Base-by-base conservation (phyloP, 2,888 invertebrate species). In the Agrilus cyanescens region DNA sequence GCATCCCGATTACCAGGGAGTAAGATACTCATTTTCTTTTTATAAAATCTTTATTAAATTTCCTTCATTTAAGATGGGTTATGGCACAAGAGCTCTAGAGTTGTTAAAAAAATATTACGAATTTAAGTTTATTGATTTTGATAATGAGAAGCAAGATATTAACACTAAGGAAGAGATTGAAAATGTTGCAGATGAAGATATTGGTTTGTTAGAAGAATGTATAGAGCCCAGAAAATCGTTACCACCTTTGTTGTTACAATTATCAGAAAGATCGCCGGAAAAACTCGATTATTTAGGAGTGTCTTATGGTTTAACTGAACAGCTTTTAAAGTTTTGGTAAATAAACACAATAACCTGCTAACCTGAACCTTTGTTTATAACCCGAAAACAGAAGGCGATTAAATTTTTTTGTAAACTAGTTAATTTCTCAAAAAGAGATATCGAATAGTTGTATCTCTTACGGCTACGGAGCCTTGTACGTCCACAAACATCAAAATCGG, bases 1-100 rank as follows among this genome's bases (percentile, higher is more conserved):
- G 0, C 96, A 99, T 74, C 97, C 98, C 0, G 91, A 94, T 52
- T 96, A 95, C 65, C 94, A 95, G 65, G 73, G 85, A 57, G 85
- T 85, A 67, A 61, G 69, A 67, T 43, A 29, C 12, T 31, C n/a
- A 41, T 32, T 6, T 32, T n/a, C 6, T 40, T 41, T 35, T 34
- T 14, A 16, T 41, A 34, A 18, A 30, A 31, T 36, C 32, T 40
- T 12, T 6, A 36, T 30, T 36, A 7, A 39, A 7, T 31, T 46
- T 41, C 38, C 29, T 39, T 36, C 38, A 47, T 65, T 67, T 14
- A 57, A 90, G 85, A 96, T 96, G 95, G 97, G 97, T 1, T 99
- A 98, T 66, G 98, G 98, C 4, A 80, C 80, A 46, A 75, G 87
- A 43, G 94, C 97, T 0, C 60, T 99, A 4, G 72, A 81, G 46